These are phyloP conservation scores for Aphis gossypii DNA, from an alignment of 1,140 invertebrate genomes.

Conservation along the genomic window DNA sequence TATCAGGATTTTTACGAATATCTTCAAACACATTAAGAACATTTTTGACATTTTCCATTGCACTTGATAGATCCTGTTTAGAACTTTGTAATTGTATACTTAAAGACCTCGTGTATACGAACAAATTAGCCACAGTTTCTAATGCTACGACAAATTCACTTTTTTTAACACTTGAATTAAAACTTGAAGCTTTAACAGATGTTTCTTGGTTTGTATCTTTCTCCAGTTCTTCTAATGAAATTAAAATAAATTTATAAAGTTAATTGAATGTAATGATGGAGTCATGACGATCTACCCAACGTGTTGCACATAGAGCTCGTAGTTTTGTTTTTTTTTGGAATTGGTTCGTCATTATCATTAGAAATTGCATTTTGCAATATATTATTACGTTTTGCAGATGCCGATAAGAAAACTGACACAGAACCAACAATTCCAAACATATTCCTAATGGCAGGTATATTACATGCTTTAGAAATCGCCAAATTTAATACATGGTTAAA, in stretches of 20 bases:
- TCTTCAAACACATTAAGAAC: too few relatives aligned
- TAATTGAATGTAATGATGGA: not conserved
- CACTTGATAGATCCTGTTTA: too few relatives aligned
- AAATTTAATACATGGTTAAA: constrained; percentile 13
- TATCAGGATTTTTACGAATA: too few relatives aligned
- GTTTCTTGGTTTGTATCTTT: constrained; percentile 7
- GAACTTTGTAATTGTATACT: not conserved
- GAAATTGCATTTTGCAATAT: not conserved
- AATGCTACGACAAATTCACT: not conserved
- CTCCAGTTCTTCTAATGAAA: not conserved
- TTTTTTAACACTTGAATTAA: not conserved
- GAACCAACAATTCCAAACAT: not conserved
- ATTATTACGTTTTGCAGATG: not conserved
- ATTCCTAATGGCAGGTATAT: not conserved
- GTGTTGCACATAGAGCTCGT: constrained; percentile 4
- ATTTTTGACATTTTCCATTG: too few relatives aligned
- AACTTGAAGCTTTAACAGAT: constrained; percentile 1
- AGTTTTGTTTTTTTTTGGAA: not conserved
- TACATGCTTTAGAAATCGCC: constrained; percentile 10
- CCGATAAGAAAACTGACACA: constrained; percentile 1
- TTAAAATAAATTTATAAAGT: constrained; percentile 13
- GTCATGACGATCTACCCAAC: not conserved
- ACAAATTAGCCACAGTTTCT: not conserved
- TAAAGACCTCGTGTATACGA: constrained; percentile 6
- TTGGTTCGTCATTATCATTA: not conserved